Evolutionary conservation across 2,888 invertebrate species (phyloP), one percentile per base, ranked within the genome.

Genomic region (Diplazon laetatorius): DNA sequence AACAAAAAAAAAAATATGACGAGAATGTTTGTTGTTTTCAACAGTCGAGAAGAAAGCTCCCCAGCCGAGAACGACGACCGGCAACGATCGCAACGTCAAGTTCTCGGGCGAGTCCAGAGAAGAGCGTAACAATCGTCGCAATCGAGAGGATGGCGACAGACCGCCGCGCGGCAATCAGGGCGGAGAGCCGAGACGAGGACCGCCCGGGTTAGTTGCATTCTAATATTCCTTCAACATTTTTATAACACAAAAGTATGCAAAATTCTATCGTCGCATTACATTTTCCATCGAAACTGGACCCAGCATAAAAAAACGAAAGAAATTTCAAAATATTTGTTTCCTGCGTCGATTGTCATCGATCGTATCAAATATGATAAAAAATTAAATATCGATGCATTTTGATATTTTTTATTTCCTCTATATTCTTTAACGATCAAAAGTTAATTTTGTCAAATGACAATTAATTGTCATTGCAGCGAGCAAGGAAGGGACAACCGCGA

Each of bases 81-180:
- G 86, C 50, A 88, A 89, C 52, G 92, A 92, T 75, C 91, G 92
- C 77, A 93, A 92, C 76, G 92, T 92, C 71, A 93, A 92, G 86
- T 93, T 92, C 85, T 88, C 90, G 46, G 92, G 89, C 37, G 94
- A 95, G 87, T 93, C 93, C 75, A 93, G 95, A 48, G 96, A 96
- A 87, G 95, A 95, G 88, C 93, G 96, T 81, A 94, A 95, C 85
- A 95, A 94, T 87, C 92, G 93, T 84, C 92, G 94, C 82, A 94
- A 94, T 89, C 92, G 95, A 88, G 93, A 95, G 91, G 93, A 90
- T 73, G 88, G 88, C 12, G 85, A 88, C 3, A 85, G 87, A 72
- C 84, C 87, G 8, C 85, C 87, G 18, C 89, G 90, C 10, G 30
- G 35, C 42, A 85, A 83, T 16, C 83, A 82, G 37, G 87, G 86